Evolutionary conservation across 1,140 invertebrate genomes (phyloP).

Genomic region (Aphidius gifuensis): DNA sequence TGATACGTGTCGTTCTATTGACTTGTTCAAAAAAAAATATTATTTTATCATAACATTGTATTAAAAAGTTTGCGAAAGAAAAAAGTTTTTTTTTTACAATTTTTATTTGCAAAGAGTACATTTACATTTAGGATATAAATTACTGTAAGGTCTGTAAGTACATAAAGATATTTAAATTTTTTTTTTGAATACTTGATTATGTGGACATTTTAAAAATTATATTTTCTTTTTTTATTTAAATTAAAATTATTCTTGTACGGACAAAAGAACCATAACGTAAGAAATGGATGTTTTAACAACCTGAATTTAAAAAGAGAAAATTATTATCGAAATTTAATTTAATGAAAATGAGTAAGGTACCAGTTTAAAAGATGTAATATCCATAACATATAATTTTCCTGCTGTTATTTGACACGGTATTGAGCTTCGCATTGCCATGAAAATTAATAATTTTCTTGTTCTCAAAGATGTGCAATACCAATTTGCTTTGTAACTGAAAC

Average conservation of each 20-base stretch:
- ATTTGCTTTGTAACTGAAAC: slow-evolving; percentile 16
- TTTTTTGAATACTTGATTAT: too few relatives aligned
- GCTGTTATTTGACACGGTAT: slow-evolving; percentile 19
- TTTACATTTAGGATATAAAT: too few relatives aligned
- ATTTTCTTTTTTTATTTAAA: too few relatives aligned
- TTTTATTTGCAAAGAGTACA: too few relatives aligned
- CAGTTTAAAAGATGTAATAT: slow-evolving; percentile 20
- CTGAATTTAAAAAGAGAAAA: background rate
- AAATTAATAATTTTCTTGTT: slow-evolving; percentile 18
- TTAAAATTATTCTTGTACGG: background rate
- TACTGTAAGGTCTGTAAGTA: too few relatives aligned
- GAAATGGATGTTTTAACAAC: slow-evolving; percentile 18
- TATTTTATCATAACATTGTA: too few relatives aligned
- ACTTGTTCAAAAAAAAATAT: too few relatives aligned
- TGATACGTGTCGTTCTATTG: too few relatives aligned
- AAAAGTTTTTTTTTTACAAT: too few relatives aligned
- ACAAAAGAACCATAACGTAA: slow-evolving; percentile 15
- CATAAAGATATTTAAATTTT: too few relatives aligned
- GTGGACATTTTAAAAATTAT: too few relatives aligned
- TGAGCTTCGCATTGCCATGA: slow-evolving; percentile 19
- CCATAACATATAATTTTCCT: slow-evolving; percentile 24
- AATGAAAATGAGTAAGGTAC: slow-evolving; percentile 10
- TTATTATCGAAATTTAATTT: background rate
- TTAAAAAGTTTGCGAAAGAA: too few relatives aligned
- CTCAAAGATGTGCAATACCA: slow-evolving; percentile 22